These are phyloP conservation scores for Anseranas semipalmata DNA, from an alignment of 2,113 vertebrate species.

Conservation along the genomic window DNA sequence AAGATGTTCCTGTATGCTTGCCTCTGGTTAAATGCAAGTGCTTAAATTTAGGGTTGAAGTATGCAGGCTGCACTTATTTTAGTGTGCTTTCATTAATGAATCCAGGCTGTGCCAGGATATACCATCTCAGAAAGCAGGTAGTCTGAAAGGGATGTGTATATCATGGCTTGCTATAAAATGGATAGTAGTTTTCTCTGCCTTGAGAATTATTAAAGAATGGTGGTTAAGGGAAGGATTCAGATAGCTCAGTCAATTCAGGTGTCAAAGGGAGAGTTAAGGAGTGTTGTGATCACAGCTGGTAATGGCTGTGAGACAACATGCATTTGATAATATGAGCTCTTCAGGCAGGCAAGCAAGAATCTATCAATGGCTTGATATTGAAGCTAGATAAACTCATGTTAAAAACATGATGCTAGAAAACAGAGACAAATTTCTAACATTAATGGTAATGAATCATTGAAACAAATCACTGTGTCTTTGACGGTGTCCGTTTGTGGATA, in stretches of 20 bases:
- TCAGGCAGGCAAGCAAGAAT: neutral
- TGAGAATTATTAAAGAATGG: neutral
- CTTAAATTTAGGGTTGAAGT: neutral
- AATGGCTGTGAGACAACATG: neutral
- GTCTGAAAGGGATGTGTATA: neutral
- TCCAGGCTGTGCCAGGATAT: neutral
- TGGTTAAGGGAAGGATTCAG: neutral
- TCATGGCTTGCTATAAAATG: neutral
- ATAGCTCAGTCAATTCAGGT: neutral
- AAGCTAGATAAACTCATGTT: neutral
- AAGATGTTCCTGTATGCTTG: neutral
- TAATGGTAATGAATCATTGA: neutral
- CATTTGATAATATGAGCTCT: neutral
- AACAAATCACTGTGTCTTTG: neutral
- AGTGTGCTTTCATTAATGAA: neutral
- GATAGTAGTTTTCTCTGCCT: neutral
- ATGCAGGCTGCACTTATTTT: neutral
- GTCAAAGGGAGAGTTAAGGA: neutral
- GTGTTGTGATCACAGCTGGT: neutral
- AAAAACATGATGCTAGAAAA: neutral
- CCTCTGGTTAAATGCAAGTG: neutral
- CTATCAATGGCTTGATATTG: neutral
- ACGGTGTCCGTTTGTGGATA: neutral
- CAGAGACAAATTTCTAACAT: neutral
- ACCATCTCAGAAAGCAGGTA: neutral